Conservation (phyloP, 2,113 vertebrate genomes). For the Bagarius yarrelli region DNA sequence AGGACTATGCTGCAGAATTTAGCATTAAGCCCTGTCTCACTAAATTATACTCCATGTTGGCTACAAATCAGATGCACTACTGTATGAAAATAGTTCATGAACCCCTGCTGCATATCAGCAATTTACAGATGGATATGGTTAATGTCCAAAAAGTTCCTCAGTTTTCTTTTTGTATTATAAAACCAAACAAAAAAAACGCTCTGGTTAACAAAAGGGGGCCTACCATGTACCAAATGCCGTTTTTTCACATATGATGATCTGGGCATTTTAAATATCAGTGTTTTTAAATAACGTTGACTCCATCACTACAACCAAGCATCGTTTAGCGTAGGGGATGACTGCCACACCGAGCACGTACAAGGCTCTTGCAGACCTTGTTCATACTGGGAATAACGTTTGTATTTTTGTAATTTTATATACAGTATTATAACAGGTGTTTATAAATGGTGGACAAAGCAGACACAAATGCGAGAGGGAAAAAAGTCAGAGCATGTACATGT, state of each 20-base stretch:
- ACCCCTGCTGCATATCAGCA: slow-evolving; percentile 57
- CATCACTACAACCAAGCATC: background rate
- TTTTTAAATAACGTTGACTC: slow-evolving; percentile 31
- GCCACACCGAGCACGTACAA: slow-evolving; percentile 25
- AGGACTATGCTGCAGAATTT: slow-evolving; percentile 23
- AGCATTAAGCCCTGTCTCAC: slow-evolving; percentile 49
- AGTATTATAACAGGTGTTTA: slow-evolving; percentile 59
- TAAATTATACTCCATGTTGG: slow-evolving; percentile 58
- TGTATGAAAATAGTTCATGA: slow-evolving; percentile 60
- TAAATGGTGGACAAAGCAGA: slow-evolving; percentile 53
- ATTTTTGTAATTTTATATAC: slow-evolving; percentile 56
- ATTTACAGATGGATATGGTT: slow-evolving; percentile 53
- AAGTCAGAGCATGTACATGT: slow-evolving; percentile 17
- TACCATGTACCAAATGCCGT: slow-evolving; percentile 52
- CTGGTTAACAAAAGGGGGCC: slow-evolving; percentile 55
- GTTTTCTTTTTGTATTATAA: slow-evolving; percentile 45
- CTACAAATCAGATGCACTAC: slow-evolving; percentile 59
- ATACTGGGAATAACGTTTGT: slow-evolving; percentile 60
- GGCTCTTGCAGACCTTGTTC: slow-evolving; percentile 40
- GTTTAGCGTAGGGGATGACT: slow-evolving; percentile 27
- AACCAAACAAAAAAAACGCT: slow-evolving; percentile 57
- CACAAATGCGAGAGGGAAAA: slow-evolving; percentile 37
- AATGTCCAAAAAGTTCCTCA: slow-evolving; percentile 49
- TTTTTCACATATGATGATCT: slow-evolving; percentile 58
- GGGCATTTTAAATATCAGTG: slow-evolving; percentile 31